Percentiles rank a stretch among this genome's conserved stretches.
Evolutionary conservation across 2,797 vertebrate genomes (phyloP).

Genomic region (Platyrinchus mystaceus): DNA sequence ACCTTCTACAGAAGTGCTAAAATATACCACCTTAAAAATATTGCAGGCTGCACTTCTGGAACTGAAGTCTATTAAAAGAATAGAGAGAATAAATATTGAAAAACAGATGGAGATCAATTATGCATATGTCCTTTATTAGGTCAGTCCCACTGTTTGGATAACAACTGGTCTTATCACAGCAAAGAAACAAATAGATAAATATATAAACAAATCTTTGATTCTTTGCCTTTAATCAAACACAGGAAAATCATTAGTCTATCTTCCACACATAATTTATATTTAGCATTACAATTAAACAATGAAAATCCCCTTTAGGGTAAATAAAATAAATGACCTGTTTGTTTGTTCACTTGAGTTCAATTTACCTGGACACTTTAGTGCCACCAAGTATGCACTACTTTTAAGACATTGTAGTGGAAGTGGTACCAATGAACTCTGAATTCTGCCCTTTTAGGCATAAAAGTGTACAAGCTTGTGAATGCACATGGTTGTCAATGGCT

Average conservation of each 20-base stretch:
- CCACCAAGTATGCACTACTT: not conserved
- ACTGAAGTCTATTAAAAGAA: conserved; percentile 17
- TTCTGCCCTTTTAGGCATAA: not conserved
- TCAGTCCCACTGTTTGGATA: conserved; percentile 29
- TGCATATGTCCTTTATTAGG: conserved; percentile 53
- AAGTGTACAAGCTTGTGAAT: not conserved
- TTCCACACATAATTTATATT: not conserved
- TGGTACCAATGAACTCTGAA: not conserved
- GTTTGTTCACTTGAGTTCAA: not conserved
- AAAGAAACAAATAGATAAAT: conserved; percentile 56
- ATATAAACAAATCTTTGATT: conserved; percentile 42
- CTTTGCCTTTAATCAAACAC: conserved; percentile 50
- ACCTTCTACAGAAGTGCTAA: not conserved
- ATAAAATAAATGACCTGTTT: conserved; percentile 21
- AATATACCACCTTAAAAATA: conserved; percentile 38
- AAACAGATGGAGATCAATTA: conserved; percentile 37
- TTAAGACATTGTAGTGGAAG: not conserved
- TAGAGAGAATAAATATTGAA: conserved; percentile 47
- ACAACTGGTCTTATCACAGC: conserved; percentile 4
- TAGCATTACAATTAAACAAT: conserved; percentile 32
- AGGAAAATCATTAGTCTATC: conserved; percentile 31
- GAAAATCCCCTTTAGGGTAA: conserved; percentile 17
- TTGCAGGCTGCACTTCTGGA: not conserved
- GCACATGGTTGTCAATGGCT: not conserved
- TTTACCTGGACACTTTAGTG: not conserved